phyloP scores from a whole-genome alignment of 1,140 invertebrate species.

The Pogonomyrmex californicus region DNA sequence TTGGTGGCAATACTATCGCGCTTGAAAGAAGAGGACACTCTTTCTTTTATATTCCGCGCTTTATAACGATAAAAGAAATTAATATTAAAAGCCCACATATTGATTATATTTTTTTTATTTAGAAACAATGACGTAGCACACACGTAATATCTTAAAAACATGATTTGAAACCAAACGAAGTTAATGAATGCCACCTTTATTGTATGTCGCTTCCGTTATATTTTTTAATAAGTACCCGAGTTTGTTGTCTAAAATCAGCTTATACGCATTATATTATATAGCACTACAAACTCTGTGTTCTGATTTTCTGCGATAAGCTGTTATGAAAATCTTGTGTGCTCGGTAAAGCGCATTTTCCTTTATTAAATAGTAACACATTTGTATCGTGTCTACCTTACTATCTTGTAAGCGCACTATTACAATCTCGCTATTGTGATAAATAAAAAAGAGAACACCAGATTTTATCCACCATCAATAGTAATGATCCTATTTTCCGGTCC shows the following conservation, averaged over 20 bases:
- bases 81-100: neutral
- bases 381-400: slow-evolving; percentile 19
- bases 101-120: neutral
- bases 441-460: slow-evolving; percentile 33
- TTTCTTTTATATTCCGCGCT: neutral
- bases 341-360: slow-evolving; percentile 11
- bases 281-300: neutral
- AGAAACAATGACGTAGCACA: neutral
- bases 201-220: neutral
- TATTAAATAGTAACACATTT: slow-evolving; percentile 40
- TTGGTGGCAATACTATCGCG: neutral
- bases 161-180: neutral
- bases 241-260: neutral
- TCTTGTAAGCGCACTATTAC: neutral
- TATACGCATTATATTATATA: neutral
- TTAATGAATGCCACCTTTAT: neutral
- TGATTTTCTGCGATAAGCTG: slow-evolving; percentile 16
- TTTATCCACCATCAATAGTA: slow-evolving; percentile 7
- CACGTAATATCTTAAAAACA: neutral
- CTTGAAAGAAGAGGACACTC: neutral
- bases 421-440: neutral
- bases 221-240: neutral
- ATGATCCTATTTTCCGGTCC: slow-evolving; percentile 1
- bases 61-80: neutral
- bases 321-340: slow-evolving; percentile 38